Percentiles rank a stretch among this genome's conserved stretches.
These are phyloP conservation scores for Syngnathus scovelli DNA, from an alignment of 2,113 vertebrate species.

Conservation along the genomic window DNA sequence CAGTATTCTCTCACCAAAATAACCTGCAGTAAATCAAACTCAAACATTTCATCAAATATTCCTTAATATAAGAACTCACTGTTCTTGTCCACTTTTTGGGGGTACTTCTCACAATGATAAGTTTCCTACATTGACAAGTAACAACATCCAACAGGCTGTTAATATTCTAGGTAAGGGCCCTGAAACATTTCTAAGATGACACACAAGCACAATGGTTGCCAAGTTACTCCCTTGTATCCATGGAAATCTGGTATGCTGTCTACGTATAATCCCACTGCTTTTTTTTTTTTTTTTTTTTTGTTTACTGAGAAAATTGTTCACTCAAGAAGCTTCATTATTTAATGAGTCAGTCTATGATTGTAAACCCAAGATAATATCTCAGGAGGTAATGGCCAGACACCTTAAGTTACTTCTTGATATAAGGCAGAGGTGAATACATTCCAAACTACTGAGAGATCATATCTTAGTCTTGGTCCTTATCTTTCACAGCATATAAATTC, in stretches of 20 bases:
- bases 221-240: conserved; percentile 53
- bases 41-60: neutral
- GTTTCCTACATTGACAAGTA: neutral
- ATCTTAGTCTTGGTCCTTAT: neutral
- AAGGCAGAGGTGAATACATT: neutral
- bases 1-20: neutral
- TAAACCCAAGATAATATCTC: neutral
- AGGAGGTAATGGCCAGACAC: neutral
- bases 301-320: conserved; percentile 19
- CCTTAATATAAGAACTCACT: neutral
- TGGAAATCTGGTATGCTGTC: conserved; percentile 35
- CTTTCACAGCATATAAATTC: neutral
- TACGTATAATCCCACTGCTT: neutral
- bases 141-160: neutral
- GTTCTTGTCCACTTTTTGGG: neutral
- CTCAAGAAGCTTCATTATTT: neutral
- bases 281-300: neutral
- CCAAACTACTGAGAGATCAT: neutral
- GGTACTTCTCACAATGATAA: neutral
- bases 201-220: conserved; percentile 56
- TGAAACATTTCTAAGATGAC: conserved; percentile 55
- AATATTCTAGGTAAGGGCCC: conserved; percentile 3
- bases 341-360: neutral
- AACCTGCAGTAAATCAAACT: neutral
- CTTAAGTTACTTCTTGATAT: neutral